These are phyloP conservation scores for Glareola pratincola DNA, from an alignment of 2,113 vertebrate species.

Conservation along the genomic window DNA sequence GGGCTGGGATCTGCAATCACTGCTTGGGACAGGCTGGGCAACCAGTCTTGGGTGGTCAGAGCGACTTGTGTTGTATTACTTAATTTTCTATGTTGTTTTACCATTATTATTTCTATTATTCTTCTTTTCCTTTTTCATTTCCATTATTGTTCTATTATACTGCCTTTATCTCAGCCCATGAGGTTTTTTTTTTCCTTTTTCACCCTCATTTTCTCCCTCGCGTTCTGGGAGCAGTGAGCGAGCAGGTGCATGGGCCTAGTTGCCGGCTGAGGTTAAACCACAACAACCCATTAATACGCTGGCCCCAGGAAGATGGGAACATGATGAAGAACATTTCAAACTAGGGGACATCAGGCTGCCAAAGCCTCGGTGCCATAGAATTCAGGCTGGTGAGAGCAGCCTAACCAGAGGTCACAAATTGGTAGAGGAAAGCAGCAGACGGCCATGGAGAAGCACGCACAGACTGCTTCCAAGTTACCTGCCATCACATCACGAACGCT, in stretches of 20 bases:
- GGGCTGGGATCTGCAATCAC: not conserved
- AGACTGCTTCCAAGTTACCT: not conserved
- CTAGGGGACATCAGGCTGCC: not conserved
- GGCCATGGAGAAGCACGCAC: not conserved
- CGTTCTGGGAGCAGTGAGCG: not conserved
- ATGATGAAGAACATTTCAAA: not conserved
- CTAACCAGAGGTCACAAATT: not conserved
- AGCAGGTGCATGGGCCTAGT: not conserved
- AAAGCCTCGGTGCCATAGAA: not conserved
- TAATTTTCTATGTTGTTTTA: not conserved
- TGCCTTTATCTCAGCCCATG: not conserved
- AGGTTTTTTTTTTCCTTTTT: not conserved
- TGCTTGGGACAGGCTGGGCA: not conserved
- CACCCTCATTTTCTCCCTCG: not conserved
- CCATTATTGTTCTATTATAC: not conserved
- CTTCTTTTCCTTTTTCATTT: not conserved
- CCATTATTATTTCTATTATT: not conserved
- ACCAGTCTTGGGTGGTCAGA: not conserved
- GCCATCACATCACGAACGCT: rapidly evolving
- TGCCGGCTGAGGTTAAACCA: not conserved
- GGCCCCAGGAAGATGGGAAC: not conserved
- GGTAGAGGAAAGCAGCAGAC: not conserved
- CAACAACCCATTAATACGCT: not conserved
- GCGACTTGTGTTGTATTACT: not conserved
- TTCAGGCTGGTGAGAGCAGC: not conserved